Base-by-base conservation (phyloP, 1,140 invertebrate species). In the Thaumetopoea pityocampa region DNA sequence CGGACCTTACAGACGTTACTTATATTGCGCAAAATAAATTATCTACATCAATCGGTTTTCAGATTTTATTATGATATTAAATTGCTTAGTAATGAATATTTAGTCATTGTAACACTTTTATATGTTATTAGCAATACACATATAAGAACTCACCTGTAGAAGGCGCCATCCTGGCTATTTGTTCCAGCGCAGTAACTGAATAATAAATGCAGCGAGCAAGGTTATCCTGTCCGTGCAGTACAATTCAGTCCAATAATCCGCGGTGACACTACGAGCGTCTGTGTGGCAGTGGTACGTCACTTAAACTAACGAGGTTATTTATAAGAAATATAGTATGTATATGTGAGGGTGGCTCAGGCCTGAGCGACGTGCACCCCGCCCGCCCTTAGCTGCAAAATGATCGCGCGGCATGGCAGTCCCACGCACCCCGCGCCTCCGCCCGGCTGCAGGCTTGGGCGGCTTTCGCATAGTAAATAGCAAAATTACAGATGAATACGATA, bases 191-290 rank as follows among this genome's bases (percentile, higher is more conserved):
- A 74, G 72, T 48, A 64, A 71, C 76, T 83, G 76, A 83, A 83
- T 83, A 79, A 80, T 83, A 69, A 63, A 83, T 83, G 79, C 73
- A 83, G 52, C 63, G 48, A 54, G 42, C 74, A 72, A 77, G 73
- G 69, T 74, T 82, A 79, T 66, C 41, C 61, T 54, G 57, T 59
- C 52, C 47, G 55, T 42, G 34, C 51, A 48, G 51, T 37, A 45
- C 23, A 29, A 45, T 62, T 51, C 47, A 44, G 36, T 59, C 51
- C 55, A 61, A 54, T 38, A 40, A 30, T 45, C 34, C 47, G 66
- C 58, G 49, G 40, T 38, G 27, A 58, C 58, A 58, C 61, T 56
- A 53, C 51, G 50, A 53, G 50, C 54, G 46, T 33, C 45, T 45
- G 43, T 54, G 35, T 61, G 44, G 62, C 52, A 44, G 45, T 43